Base-by-base conservation (phyloP, 2,113 vertebrate species). In the Mystacornis crossleyi region DNA sequence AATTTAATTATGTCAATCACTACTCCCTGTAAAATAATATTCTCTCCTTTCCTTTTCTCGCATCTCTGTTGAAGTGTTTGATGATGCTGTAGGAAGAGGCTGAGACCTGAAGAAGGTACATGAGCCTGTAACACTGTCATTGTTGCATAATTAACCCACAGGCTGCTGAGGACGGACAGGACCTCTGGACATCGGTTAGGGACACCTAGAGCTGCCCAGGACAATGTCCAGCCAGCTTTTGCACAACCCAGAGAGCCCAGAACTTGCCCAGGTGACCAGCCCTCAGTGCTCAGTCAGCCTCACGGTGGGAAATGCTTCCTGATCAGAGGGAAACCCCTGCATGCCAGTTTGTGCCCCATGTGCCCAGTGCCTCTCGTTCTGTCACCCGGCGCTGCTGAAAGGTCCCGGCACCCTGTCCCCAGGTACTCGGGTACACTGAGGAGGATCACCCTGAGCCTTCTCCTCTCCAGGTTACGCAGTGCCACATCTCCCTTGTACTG, bases 361-460 rank as follows among this genome's bases (percentile, higher is more conserved):
- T 28, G 54, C 84, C 40, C 31, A 7, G 29, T 11, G n/a, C 24
- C 61, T 31, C 54, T 25, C 12, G 7, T 15, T 24, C n/a, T 26
- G 62, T 2, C 33, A 7, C 38, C 40, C 19, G 48, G 42, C 53
- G 18, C 29, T 8, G 14, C 74, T 67, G 65, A 6, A 12, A 66
- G 34, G 15, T 20, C 18, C 53, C 24, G 14, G 16, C 36, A 62
- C 21, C 13, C 50, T 6, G 18, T 8, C 24, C 73, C 47, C 55
- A 58, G 26, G 8, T 0, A 1, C 62, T 18, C 9, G 4, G 13
- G 20, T 1, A 31, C 14, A 20, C 0, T 4, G 65, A 24, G 14
- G 21, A 75, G 55, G 42, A 7, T 34, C 2, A 34, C 33, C 51
- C 31, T 10, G 47, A 85, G 53, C 50, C 24, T 38, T 9, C 43